Conservation (phyloP, 1,140 invertebrate genomes). For the Trichonephila clavipes region DNA sequence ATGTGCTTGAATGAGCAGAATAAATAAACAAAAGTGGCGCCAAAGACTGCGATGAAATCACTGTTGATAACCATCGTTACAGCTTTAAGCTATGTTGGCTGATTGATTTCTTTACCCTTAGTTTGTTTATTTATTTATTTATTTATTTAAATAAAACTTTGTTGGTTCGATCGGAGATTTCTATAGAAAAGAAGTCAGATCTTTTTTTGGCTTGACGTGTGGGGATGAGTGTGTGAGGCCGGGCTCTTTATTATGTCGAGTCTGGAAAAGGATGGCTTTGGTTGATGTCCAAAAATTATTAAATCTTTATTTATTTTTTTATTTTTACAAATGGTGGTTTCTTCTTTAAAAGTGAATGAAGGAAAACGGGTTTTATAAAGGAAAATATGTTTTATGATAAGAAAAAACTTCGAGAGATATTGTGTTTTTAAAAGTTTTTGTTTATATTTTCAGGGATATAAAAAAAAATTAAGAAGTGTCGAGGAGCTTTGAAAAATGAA, state of each 20-base stretch:
- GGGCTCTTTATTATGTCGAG: not conserved
- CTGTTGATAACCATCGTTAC: conserved; percentile 28
- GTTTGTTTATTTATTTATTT: not conserved
- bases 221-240: not conserved
- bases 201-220: not conserved
- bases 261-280: not conserved
- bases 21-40: conserved; percentile 28
- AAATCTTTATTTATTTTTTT: not conserved
- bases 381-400: not conserved
- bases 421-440: not conserved
- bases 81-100: not conserved
- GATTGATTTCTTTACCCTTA: conserved; percentile 5
- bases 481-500: not conserved
- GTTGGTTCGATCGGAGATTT: not conserved
- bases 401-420: not conserved
- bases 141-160: not conserved
- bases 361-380: not conserved
- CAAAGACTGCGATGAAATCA: conserved; percentile 10
- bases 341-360: not conserved
- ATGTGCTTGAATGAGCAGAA: conserved; percentile 12
- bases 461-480: not conserved
- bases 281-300: not conserved
- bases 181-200: not conserved
- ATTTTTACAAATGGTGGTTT: not conserved
- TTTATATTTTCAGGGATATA: not conserved